Evolutionary conservation across 2,113 vertebrate genomes (phyloP), one percentile per base, ranked within the genome.

Genomic region (Sapajus apella): DNA sequence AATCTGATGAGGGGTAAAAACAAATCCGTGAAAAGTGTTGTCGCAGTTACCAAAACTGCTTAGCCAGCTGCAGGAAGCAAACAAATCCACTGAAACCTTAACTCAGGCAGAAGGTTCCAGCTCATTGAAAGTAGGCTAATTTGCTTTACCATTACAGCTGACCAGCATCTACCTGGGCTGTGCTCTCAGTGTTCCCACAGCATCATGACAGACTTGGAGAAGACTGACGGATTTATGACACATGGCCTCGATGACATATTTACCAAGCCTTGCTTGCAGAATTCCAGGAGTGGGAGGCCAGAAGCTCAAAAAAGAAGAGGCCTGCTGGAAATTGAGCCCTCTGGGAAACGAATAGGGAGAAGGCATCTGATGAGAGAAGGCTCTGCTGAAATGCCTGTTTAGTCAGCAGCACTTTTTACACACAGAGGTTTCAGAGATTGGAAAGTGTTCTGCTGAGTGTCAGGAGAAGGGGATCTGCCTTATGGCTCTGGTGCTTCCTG

Each of bases 1-100:
- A 87, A n/a, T 8, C 45, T 80, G 56, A 83, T 27, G 94, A 96
- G 45, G 66, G 61, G 20, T 43, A 37, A 64, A 61, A 73, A 61
- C 88, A 83, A 94, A 73, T 70, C 45, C 18, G 2, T 89, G 87
- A 89, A 96, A 96, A 97, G 72, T 73, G 93, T 85, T 96, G 96
- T 97, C 95, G 82, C 20, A 76, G 84, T 68, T 52, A 76, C 30
- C 96, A 61, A 82, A 96, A 92, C 90, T 88, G 94, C 96, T 90
- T 64, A 90, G 91, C 87, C 95, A 97, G 93, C 93, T 96, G 96
- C 95, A 96, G 92, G 97, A 97, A 97, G 83, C 96, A 97, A 98
- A 95, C 13, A 96, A 77, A 86, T 43, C 76, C 21, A 35, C 82
- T 92, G 92, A 96, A 96, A 97, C 68, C 47, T 79, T 88, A 40